These are phyloP conservation scores for Chaetogeoica ovagalla DNA, from an alignment of 2,888 invertebrate species.

Conservation along the genomic window DNA sequence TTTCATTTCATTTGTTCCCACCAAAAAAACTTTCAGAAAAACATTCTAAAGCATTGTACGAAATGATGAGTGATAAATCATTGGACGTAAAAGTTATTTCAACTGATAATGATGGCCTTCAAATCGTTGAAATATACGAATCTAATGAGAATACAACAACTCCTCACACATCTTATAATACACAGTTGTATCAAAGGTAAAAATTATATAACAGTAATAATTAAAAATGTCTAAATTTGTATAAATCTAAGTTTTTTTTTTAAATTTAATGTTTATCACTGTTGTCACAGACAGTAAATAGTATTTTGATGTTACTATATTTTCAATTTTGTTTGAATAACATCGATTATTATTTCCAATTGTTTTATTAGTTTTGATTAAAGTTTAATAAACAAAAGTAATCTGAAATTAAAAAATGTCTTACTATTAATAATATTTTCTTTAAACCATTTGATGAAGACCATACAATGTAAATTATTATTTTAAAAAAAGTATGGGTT, in stretches of 20 bases:
- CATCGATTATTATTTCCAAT: too few species aligned
- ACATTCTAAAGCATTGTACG: slow-evolving; percentile 23
- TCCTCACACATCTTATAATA: slow-evolving; percentile 21
- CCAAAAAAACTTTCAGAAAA: slow-evolving; percentile 21
- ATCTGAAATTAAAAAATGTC: too few species aligned
- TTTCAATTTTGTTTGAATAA: too few species aligned
- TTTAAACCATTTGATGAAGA: too few species aligned
- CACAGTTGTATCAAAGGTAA: slow-evolving; percentile 42
- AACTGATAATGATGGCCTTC: slow-evolving; percentile 20
- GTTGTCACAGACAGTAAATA: too few species aligned
- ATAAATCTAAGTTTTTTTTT: not conserved
- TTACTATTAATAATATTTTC: too few species aligned
- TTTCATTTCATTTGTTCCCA: slow-evolving; percentile 40
- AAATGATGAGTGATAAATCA: slow-evolving; percentile 13
- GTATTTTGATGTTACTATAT: too few species aligned
- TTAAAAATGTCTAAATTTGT: not conserved
- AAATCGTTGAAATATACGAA: slow-evolving; percentile 39
- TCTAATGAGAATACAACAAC: slow-evolving; percentile 2
- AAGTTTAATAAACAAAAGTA: too few species aligned
- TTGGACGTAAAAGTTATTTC: slow-evolving; percentile 34
- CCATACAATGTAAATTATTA: too few species aligned
- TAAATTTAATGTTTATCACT: too few species aligned
- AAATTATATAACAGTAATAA: not conserved
- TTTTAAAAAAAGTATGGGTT: too few species aligned
- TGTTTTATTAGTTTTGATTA: too few species aligned